Evolutionary conservation across 2,113 vertebrate genomes (phyloP).

Genomic region (Brachypodius melanocephalos): DNA sequence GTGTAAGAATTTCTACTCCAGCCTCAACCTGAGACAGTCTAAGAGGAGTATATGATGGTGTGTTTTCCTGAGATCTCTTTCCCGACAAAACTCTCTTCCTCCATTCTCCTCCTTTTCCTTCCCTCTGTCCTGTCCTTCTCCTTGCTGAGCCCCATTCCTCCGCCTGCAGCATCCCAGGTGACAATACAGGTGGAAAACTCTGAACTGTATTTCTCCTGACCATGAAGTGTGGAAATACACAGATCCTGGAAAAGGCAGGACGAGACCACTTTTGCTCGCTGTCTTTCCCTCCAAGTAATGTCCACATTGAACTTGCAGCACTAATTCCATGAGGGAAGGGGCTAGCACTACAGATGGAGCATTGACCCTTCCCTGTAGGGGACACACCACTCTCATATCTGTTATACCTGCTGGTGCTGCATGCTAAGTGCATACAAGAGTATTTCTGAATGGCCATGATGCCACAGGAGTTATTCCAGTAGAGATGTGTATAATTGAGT

Average conservation of each 20-base stretch:
- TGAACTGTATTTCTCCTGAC: not conserved
- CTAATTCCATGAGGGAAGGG: not conserved
- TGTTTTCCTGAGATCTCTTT: not conserved
- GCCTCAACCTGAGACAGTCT: not conserved
- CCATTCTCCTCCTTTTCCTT: not conserved
- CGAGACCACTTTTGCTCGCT: not conserved
- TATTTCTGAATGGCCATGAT: not conserved
- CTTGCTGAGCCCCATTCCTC: not conserved
- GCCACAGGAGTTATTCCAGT: not conserved
- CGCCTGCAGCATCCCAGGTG: not conserved
- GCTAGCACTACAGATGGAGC: not conserved
- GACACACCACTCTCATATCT: not conserved
- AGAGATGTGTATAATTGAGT: not conserved
- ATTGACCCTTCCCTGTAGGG: not conserved
- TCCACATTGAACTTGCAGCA: not conserved
- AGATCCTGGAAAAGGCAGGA: not conserved
- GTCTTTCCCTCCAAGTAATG: accelerated
- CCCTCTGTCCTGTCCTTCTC: not conserved
- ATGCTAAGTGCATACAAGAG: not conserved
- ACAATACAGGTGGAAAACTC: not conserved
- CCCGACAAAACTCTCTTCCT: not conserved
- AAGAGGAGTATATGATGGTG: not conserved
- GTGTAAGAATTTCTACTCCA: not conserved
- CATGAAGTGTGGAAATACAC: not conserved
- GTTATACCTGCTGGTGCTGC: not conserved